phyloP scores from a whole-genome alignment of 2,113 vertebrate species.

The Petaurus breviceps region DNA sequence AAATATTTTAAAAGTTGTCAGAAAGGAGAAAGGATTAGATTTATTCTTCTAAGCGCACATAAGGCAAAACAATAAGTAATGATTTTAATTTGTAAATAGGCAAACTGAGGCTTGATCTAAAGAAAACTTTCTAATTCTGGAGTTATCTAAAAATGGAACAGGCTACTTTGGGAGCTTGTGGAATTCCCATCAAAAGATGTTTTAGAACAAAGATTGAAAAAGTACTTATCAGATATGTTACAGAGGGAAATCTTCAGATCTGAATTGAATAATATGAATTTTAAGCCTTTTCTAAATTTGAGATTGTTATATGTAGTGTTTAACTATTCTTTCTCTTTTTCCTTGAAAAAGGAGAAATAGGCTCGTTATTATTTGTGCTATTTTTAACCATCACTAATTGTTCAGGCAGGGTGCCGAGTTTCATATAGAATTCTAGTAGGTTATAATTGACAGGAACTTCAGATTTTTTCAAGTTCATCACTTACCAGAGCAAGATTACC shows the following conservation, averaged over 20 bases:
- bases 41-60: no score
- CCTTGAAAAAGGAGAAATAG: not conserved
- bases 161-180: not conserved
- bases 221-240: not conserved
- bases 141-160: not conserved
- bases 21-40: no score
- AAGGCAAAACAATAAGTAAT: no score
- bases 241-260: not conserved
- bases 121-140: not conserved
- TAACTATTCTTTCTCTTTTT: not conserved
- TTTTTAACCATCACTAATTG: not conserved
- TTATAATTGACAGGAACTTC: not conserved
- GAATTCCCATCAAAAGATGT: not conserved
- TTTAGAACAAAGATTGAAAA: not conserved
- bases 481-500: not conserved
- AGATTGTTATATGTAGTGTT: not conserved
- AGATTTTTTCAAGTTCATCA: not conserved
- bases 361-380: not conserved
- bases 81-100: not conserved
- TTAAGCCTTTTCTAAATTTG: not conserved
- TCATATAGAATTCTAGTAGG: not conserved
- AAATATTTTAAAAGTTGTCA: not conserved
- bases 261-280: not conserved
- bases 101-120: not conserved
- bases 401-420: not conserved